Conservation (phyloP, 2,113 vertebrate genomes). For the Cervus canadensis region DNA sequence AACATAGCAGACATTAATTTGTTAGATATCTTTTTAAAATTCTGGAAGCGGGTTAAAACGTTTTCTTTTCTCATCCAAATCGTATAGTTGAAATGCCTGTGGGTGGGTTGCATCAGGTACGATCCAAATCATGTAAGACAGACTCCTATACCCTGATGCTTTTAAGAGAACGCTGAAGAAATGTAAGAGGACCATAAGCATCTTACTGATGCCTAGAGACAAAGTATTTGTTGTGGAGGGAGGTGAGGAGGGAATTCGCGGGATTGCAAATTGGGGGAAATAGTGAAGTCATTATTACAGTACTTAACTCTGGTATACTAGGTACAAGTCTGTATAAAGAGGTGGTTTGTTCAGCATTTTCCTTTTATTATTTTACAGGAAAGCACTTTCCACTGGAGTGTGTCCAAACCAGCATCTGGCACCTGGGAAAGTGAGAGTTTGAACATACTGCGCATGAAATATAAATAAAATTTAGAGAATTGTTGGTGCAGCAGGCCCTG, state of each 20-base stretch:
- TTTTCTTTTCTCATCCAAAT: conserved; percentile 19
- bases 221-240: background rate
- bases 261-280: background rate
- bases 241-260: background rate
- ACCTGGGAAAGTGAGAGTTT: conserved; percentile 65
- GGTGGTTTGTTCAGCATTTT: conserved; percentile 37
- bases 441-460: conserved; percentile 63
- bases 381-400: conserved; percentile 67
- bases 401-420: conserved; percentile 73
- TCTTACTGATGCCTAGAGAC: background rate
- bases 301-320: conserved; percentile 25
- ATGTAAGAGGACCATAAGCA: background rate
- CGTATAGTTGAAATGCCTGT: background rate
- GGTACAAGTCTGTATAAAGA: conserved; percentile 16
- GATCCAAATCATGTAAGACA: background rate
- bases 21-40: background rate
- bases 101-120: background rate
- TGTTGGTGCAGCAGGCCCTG: conserved; percentile 59
- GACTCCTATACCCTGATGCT: background rate
- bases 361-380: conserved; percentile 64
- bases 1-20: background rate
- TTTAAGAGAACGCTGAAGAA: background rate
- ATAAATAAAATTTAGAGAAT: conserved; percentile 70
- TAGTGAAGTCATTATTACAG: conserved; percentile 19
- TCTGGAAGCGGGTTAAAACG: background rate